A percentile compares a stretch with the other conserved stretches of the same genome.
These are phyloP conservation scores for Axis porcinus DNA, from an alignment of 2,113 vertebrate species.

Conservation along the genomic window DNA sequence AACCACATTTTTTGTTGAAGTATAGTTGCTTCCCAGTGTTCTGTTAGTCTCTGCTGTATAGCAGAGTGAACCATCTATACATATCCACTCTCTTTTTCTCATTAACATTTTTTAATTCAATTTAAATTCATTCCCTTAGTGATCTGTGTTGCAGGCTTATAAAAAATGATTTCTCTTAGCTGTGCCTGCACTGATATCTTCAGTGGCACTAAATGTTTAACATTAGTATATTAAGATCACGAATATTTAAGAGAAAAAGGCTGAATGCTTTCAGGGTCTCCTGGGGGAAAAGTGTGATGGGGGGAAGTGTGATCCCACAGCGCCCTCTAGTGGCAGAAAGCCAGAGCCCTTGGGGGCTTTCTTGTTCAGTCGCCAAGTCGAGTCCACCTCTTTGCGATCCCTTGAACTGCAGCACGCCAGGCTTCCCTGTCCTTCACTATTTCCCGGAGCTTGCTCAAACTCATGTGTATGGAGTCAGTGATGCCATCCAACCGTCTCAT, in stretches of 20 bases:
- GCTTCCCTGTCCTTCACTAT: background rate
- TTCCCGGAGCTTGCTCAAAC: background rate
- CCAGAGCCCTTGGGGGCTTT: background rate
- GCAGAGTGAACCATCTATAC: background rate
- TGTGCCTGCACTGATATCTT: background rate
- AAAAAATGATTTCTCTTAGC: background rate
- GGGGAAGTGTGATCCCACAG: background rate
- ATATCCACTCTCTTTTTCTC: background rate
- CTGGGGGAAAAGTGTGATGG: background rate
- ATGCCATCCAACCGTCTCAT: background rate
- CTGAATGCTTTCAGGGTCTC: background rate
- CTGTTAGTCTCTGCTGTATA: background rate
- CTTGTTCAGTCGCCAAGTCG: background rate
- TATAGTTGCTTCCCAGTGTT: background rate
- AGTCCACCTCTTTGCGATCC: fast-evolving
- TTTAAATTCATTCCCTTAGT: background rate
- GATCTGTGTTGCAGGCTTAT: background rate
- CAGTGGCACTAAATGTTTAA: background rate
- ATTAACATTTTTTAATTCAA: background rate
- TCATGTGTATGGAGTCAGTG: background rate
- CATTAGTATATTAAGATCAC: background rate
- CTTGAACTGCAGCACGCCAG: background rate
- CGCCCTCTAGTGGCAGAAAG: conserved; percentile 34
- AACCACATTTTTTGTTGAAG: background rate
- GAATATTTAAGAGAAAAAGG: background rate